These are phyloP conservation scores for Morone saxatilis DNA, from an alignment of 2,113 vertebrate genomes.

Conservation along the genomic window DNA sequence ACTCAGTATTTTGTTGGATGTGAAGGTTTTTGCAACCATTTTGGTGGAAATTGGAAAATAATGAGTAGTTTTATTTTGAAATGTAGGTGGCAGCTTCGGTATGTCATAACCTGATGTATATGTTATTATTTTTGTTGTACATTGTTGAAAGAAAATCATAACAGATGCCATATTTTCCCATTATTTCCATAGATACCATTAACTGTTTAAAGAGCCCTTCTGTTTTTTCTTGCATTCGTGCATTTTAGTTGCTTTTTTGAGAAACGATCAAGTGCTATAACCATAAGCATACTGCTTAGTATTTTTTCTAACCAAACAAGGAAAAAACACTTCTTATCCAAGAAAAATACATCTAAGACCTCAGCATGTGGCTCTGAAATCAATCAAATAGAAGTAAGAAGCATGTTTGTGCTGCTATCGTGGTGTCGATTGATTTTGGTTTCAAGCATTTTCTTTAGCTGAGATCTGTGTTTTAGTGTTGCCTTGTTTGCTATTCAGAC, in stretches of 20 bases:
- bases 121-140: not conserved
- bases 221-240: not conserved
- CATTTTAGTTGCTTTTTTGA: not conserved
- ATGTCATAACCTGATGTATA: not conserved
- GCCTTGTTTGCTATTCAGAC: slow-evolving; percentile 63
- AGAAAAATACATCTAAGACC: not conserved
- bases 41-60: not conserved
- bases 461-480: slow-evolving; percentile 8
- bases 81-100: not conserved
- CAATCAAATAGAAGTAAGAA: not conserved
- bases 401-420: not conserved
- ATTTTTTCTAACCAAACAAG: not conserved
- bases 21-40: not conserved
- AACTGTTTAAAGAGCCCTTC: not conserved
- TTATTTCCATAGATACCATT: not conserved
- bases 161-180: not conserved
- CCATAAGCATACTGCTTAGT: not conserved
- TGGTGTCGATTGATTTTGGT: not conserved
- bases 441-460: not conserved
- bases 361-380: not conserved
- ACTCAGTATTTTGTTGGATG: not conserved
- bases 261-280: not conserved
- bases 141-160: not conserved
- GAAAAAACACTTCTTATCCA: not conserved
- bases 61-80: slow-evolving; percentile 7